Evolutionary conservation across 1,140 invertebrate species (phyloP).

Genomic region (Trichonephila clavata): DNA sequence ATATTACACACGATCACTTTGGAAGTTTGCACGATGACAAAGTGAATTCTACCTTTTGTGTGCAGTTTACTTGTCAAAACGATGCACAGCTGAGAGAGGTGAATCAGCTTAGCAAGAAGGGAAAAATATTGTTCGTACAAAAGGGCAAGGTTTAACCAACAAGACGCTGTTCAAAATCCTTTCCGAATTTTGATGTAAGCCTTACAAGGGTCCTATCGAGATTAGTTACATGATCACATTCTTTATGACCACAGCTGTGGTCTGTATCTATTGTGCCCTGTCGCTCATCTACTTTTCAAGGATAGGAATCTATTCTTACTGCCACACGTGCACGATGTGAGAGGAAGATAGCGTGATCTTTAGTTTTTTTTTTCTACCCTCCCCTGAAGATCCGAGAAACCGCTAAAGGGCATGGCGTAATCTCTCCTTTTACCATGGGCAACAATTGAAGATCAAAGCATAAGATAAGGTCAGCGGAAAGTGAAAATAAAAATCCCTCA

Average conservation of each 20-base stretch:
- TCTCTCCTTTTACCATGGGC: slow-evolving; percentile 29
- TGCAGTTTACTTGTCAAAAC: background rate
- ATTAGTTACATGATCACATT: slow-evolving; percentile 43
- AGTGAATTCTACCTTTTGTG: background rate
- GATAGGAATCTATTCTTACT: slow-evolving; percentile 34
- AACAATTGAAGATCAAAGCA: slow-evolving; percentile 32
- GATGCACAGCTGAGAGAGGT: background rate
- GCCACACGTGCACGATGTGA: slow-evolving; percentile 42
- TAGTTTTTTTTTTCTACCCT: background rate
- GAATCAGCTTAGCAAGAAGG: background rate
- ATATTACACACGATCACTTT: background rate
- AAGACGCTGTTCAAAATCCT: background rate
- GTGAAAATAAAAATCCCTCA: slow-evolving; percentile 46
- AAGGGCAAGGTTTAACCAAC: slow-evolving; percentile 21
- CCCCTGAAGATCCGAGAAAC: slow-evolving; percentile 2
- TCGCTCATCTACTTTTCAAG: slow-evolving; percentile 41
- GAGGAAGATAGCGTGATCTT: slow-evolving; percentile 33
- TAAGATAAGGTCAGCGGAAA: slow-evolving; percentile 34
- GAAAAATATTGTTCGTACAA: background rate
- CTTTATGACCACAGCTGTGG: slow-evolving; percentile 69
- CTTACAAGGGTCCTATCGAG: background rate
- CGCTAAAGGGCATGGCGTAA: slow-evolving; percentile 45
- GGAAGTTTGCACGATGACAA: background rate
- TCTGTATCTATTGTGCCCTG: slow-evolving; percentile 12
- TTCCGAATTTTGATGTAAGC: slow-evolving; percentile 9